Conservation (phyloP, 2,888 invertebrate species). For the Hofmannophila pseudospretella region DNA sequence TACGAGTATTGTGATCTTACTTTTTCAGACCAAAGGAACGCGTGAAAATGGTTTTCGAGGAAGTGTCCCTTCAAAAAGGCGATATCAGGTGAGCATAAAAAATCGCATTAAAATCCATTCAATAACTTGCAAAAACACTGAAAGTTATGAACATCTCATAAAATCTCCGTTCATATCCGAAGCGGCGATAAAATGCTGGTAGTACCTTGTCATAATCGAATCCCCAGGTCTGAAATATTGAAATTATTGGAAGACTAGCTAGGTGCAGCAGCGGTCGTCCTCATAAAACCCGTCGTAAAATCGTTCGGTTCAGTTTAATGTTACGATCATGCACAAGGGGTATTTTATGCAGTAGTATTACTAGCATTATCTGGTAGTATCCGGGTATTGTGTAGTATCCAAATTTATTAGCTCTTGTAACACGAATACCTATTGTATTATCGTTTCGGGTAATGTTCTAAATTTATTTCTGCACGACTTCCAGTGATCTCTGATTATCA, state of each 20-base stretch:
- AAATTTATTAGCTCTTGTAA: too few species aligned
- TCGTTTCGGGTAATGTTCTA: too few species aligned
- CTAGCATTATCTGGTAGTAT: background rate
- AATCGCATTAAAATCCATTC: conserved; percentile 3
- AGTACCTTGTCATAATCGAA: conserved; percentile 31
- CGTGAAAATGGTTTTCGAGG: conserved; percentile 89
- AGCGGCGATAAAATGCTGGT: conserved; percentile 28
- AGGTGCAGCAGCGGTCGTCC: conserved; percentile 1
- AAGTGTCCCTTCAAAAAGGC: conserved; percentile 86
- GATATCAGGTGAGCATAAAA: conserved; percentile 81
- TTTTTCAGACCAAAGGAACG: conserved; percentile 85
- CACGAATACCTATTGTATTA: background rate
- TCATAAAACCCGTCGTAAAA: conserved; percentile 28
- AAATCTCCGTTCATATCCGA: conserved; percentile 27
- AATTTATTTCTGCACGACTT: too few species aligned
- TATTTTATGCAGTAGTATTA: conserved; percentile 23
- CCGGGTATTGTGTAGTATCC: background rate
- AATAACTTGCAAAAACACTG: conserved; percentile 1
- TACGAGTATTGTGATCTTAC: too few species aligned
- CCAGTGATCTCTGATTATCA: too few species aligned
- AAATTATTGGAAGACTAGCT: conserved; percentile 16
- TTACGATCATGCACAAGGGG: conserved; percentile 24
- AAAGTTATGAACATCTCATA: conserved; percentile 18
- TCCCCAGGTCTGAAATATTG: conserved; percentile 30
- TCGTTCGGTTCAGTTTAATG: conserved; percentile 18